These are phyloP conservation scores for Aix galericulata DNA, from an alignment of 2,113 vertebrate genomes.

Conservation along the genomic window DNA sequence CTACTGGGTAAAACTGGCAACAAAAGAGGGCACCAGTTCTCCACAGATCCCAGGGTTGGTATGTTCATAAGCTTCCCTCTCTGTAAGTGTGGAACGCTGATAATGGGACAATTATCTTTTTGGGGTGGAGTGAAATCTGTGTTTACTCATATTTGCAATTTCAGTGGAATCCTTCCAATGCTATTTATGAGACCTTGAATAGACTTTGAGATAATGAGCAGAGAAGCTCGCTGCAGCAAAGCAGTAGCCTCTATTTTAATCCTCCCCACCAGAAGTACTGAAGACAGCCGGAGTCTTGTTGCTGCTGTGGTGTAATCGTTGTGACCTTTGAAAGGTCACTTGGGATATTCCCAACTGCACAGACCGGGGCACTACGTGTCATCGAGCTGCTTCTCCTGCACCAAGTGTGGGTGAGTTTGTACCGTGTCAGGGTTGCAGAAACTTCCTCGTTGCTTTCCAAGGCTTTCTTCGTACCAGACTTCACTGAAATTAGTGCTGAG, in stretches of 20 bases:
- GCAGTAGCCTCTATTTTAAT: background rate
- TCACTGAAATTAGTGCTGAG: background rate
- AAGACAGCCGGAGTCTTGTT: background rate
- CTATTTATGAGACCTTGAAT: constrained; percentile 12
- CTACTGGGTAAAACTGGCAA: constrained; percentile 1
- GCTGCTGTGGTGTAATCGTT: background rate
- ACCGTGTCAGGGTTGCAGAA: background rate
- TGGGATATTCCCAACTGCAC: background rate
- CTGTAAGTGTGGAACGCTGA: background rate
- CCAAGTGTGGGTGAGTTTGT: background rate
- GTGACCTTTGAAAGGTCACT: background rate
- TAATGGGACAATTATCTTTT: constrained; percentile 2
- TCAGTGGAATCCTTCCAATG: constrained; percentile 30
- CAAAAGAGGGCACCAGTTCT: constrained; percentile 54
- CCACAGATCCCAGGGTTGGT: background rate
- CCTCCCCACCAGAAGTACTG: background rate
- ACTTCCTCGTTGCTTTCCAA: background rate
- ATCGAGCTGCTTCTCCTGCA: background rate
- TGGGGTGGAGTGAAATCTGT: constrained; percentile 7
- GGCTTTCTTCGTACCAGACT: background rate
- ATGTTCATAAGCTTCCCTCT: background rate
- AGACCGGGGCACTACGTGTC: background rate
- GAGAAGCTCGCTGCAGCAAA: background rate
- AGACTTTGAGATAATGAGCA: background rate
- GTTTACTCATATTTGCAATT: constrained; percentile 35